Evolutionary conservation across 2,113 vertebrate genomes (phyloP).

Genomic region (Capreolus pygargus): DNA sequence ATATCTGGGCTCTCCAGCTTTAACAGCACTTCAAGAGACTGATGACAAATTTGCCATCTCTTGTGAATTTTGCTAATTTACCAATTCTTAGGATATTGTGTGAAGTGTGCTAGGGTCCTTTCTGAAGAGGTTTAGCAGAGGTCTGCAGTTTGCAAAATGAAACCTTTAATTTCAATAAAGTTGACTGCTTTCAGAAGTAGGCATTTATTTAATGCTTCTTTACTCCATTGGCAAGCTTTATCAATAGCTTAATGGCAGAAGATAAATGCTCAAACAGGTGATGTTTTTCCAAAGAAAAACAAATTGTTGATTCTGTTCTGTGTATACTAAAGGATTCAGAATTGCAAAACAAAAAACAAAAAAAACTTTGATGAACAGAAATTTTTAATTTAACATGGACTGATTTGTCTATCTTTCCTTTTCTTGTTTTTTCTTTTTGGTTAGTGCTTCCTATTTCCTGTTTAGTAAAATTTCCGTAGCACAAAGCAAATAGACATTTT

Average conservation of each 20-base stretch:
- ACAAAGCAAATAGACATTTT: neutral
- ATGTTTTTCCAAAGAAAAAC: conserved; percentile 45
- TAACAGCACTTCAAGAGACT: neutral
- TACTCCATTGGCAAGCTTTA: conserved; percentile 35
- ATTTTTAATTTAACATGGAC: neutral
- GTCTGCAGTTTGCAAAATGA: neutral
- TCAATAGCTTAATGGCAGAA: conserved; percentile 12
- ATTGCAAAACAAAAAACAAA: neutral
- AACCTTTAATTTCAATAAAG: neutral
- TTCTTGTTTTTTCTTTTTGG: neutral
- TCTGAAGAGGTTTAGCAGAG: conserved; percentile 6
- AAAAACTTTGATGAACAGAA: neutral
- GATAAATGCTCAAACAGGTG: conserved; percentile 42
- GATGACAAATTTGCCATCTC: neutral
- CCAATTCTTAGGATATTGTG: neutral
- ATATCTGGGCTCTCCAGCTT: neutral
- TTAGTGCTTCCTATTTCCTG: neutral
- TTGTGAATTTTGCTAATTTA: conserved; percentile 17
- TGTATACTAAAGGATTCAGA: conserved; percentile 44
- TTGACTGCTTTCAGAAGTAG: conserved; percentile 20
- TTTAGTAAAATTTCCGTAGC: neutral
- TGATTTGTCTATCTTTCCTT: neutral
- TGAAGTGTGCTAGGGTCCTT: neutral
- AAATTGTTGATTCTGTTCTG: conserved; percentile 39
- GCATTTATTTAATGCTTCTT: conserved; percentile 48